Percentiles rank a stretch among this genome's conserved stretches.
phyloP scores from a whole-genome alignment of 2,888 invertebrate species.

The Trilocha varians region DNA sequence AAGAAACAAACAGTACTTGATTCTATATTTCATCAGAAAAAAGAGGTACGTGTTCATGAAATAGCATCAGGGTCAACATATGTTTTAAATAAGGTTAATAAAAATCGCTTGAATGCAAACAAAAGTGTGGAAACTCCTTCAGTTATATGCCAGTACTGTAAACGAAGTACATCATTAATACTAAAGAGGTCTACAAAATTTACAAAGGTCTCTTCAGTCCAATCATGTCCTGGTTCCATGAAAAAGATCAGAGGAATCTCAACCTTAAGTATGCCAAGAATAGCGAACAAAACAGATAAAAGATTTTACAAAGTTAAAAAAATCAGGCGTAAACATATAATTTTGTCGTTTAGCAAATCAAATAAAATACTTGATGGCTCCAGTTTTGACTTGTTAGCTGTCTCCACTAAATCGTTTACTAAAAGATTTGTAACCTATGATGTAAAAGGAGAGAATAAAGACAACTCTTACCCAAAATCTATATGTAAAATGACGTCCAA shows the following conservation, averaged over 20 bases:
- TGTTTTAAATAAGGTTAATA: slow-evolving; percentile 26
- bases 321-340: slow-evolving; percentile 21
- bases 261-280: slow-evolving; percentile 51
- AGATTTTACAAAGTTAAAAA: slow-evolving; percentile 19
- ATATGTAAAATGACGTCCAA: slow-evolving; percentile 21
- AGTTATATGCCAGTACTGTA: slow-evolving; percentile 18
- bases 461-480: slow-evolving; percentile 21
- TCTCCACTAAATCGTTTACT: slow-evolving; percentile 38
- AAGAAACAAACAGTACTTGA: slow-evolving; percentile 39
- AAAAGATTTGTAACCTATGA: slow-evolving; percentile 28
- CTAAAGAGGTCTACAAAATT: slow-evolving; percentile 6
- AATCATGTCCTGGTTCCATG: slow-evolving; percentile 31
- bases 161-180: slow-evolving; percentile 12
- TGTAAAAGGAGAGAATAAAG: slow-evolving; percentile 14
- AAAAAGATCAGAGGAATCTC: slow-evolving; percentile 42
- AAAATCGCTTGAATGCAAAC: slow-evolving; percentile 23
- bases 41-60: slow-evolving; percentile 17
- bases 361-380: slow-evolving; percentile 24
- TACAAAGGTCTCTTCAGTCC: slow-evolving; percentile 19
- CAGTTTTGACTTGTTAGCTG: slow-evolving; percentile 32
- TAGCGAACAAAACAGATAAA: slow-evolving; percentile 19
- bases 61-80: slow-evolving; percentile 39
- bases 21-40: slow-evolving; percentile 33
- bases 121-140: slow-evolving; percentile 23
- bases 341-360: slow-evolving; percentile 20